These are phyloP conservation scores for Euzophera pinguis DNA, from an alignment of 2,888 invertebrate species.

Conservation along the genomic window DNA sequence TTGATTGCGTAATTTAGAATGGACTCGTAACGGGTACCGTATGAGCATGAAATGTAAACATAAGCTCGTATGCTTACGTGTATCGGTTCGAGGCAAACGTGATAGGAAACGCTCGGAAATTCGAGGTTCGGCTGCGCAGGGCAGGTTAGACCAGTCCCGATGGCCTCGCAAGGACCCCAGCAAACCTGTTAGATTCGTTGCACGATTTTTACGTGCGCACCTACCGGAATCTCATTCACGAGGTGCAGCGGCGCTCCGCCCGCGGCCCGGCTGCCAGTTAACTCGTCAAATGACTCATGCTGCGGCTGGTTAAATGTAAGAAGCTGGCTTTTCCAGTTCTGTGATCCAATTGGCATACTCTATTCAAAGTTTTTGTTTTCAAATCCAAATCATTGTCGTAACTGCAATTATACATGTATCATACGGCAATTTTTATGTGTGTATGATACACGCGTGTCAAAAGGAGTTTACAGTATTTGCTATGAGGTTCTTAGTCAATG, in stretches of 20 bases:
- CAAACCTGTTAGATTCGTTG: constrained; percentile 80
- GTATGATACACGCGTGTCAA: no score
- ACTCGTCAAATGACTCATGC: constrained; percentile 78
- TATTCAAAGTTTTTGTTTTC: constrained; percentile 37
- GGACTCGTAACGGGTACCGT: constrained; percentile 24
- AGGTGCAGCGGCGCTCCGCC: constrained; percentile 54
- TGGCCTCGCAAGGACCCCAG: constrained; percentile 79
- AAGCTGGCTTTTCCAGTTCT: constrained; percentile 77
- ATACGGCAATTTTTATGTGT: no score
- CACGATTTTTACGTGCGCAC: constrained; percentile 80
- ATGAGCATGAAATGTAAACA: constrained; percentile 37
- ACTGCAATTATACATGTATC: no score
- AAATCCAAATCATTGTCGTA: neutral
- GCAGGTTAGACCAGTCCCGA: constrained; percentile 80
- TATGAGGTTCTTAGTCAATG: no score
- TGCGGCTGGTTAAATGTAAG: constrained; percentile 72
- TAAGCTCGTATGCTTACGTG: constrained; percentile 43
- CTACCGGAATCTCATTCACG: constrained; percentile 79
- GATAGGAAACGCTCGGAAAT: constrained; percentile 74
- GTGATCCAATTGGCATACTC: constrained; percentile 70
- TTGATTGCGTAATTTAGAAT: constrained; percentile 36
- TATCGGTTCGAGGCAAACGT: constrained; percentile 54
- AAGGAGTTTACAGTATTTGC: no score
- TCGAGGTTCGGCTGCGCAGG: constrained; percentile 73
- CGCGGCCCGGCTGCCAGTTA: constrained; percentile 63